Conservation (phyloP, 1,140 invertebrate species). For the Drosophila tani region DNA sequence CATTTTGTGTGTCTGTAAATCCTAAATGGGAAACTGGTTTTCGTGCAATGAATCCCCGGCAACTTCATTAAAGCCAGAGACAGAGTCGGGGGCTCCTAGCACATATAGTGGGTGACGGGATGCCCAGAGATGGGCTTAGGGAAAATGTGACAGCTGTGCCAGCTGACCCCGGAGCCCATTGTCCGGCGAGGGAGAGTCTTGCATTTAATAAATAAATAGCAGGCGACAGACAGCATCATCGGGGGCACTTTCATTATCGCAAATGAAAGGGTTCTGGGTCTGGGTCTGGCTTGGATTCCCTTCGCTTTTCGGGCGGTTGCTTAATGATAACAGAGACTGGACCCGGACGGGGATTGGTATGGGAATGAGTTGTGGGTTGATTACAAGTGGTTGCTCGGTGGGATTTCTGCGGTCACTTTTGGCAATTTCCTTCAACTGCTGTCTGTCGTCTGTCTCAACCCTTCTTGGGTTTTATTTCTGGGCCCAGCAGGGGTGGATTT, state of each 20-base stretch:
- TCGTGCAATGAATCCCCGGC: constrained; percentile 33
- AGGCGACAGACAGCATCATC: constrained; percentile 55
- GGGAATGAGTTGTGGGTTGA: constrained; percentile 29
- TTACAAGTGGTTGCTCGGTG: constrained; percentile 51
- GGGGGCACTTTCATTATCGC: constrained; percentile 61
- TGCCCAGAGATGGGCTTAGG: constrained; percentile 45
- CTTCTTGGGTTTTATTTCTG: constrained; percentile 19
- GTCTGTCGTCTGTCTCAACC: constrained; percentile 38
- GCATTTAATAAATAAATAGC: constrained; percentile 81
- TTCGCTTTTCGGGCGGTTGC: constrained; percentile 52
- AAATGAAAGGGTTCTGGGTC: constrained; percentile 60
- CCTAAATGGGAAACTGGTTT: constrained; percentile 47
- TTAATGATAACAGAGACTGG: constrained; percentile 77
- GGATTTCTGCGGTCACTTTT: constrained; percentile 67
- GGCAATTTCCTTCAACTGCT: constrained; percentile 75
- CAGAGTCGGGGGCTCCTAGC: not conserved
- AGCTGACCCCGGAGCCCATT: constrained; percentile 65
- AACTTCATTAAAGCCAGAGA: constrained; percentile 50
- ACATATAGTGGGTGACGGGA: constrained; percentile 10
- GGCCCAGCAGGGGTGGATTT: constrained; percentile 27
- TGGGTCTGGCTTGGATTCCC: not conserved
- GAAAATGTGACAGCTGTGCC: constrained; percentile 79
- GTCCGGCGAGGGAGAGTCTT: constrained; percentile 36
- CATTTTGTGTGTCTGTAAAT: constrained; percentile 32
- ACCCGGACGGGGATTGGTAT: not conserved